Conservation (phyloP, 2,888 invertebrate species). For the Bhutanitis thaidina region DNA sequence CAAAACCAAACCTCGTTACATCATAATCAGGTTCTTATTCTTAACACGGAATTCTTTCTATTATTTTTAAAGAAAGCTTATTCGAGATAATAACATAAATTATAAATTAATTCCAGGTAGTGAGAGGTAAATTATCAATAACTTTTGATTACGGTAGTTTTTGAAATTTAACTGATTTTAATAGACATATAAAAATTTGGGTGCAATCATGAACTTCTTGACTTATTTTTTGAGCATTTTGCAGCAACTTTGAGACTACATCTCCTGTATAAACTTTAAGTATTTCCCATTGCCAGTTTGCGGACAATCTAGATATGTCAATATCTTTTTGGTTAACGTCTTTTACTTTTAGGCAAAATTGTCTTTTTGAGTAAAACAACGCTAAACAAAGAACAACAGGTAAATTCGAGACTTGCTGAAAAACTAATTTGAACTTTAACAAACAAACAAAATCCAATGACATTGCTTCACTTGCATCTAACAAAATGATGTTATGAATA, state of each 20-base stretch:
- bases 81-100: no score
- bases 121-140: no score
- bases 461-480: slow-evolving; percentile 33
- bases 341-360: slow-evolving; percentile 51
- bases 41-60: no score
- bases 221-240: slow-evolving; percentile 44
- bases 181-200: slow-evolving; percentile 45
- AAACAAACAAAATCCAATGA: slow-evolving; percentile 38
- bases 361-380: slow-evolving; percentile 38
- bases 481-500: slow-evolving; percentile 45
- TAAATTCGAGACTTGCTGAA: slow-evolving; percentile 42
- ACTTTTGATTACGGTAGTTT: not conserved
- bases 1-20: no score
- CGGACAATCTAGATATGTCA: slow-evolving; percentile 43
- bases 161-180: slow-evolving; percentile 42
- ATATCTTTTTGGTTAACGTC: slow-evolving; percentile 39
- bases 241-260: slow-evolving; percentile 41
- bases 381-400: slow-evolving; percentile 47
- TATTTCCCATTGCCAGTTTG: slow-evolving; percentile 71
- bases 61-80: no score
- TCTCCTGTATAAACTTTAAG: slow-evolving; percentile 51
- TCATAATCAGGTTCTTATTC: no score
- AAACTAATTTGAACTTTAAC: slow-evolving; percentile 56
- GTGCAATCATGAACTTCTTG: slow-evolving; percentile 31
- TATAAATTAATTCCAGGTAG: no score